These are phyloP conservation scores for Rhincodon typus DNA, from an alignment of 2,797 vertebrate species.

Conservation along the genomic window DNA sequence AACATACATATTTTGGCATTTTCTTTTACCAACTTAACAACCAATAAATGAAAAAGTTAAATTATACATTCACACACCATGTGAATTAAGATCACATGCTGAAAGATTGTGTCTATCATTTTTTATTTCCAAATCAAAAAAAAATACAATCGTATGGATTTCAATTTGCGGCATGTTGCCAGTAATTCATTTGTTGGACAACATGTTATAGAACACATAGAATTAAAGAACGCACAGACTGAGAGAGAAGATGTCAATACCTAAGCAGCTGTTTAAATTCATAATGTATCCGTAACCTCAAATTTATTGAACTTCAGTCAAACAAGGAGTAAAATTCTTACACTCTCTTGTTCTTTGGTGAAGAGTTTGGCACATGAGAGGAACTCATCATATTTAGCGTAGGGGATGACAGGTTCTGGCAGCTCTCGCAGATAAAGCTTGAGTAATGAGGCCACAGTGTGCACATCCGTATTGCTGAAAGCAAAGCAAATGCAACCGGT, in stretches of 20 bases:
- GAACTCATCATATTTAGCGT: conserved; percentile 85
- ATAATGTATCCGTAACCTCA: neutral
- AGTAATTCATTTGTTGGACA: neutral
- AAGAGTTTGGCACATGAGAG: conserved; percentile 81
- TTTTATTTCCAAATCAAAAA: neutral
- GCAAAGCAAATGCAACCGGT: conserved; percentile 41
- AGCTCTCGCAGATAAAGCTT: conserved; percentile 93
- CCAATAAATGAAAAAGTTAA: neutral
- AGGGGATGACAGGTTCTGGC: conserved; percentile 89
- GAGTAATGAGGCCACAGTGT: conserved; percentile 89
- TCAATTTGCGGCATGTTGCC: neutral
- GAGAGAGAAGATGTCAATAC: neutral
- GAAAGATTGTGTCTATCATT: neutral
- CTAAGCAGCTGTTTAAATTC: neutral
- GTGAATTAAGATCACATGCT: no score
- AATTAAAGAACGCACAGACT: neutral
- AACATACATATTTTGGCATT: neutral
- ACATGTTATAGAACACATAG: neutral
- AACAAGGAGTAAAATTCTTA: conserved; percentile 52
- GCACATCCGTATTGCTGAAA: conserved; percentile 86
- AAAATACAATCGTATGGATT: neutral
- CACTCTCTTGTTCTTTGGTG: conserved; percentile 80
- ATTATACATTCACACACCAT: neutral
- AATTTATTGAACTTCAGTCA: neutral
- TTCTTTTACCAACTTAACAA: neutral